Conservation (phyloP, 2,797 vertebrate genomes). For the Psittacula echo region DNA sequence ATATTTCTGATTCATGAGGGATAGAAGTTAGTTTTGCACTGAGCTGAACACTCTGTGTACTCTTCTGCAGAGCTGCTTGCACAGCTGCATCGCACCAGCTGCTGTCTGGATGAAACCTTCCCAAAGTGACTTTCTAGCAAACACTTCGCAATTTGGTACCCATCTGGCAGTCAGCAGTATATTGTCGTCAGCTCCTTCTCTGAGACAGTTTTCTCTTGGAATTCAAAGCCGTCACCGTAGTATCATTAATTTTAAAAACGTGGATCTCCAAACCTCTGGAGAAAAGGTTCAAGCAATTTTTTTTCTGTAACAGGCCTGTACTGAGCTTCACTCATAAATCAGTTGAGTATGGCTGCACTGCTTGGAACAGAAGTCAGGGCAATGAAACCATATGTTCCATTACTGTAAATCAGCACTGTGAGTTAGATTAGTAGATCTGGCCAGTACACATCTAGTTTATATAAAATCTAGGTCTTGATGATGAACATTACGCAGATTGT, state of each 20-base stretch:
- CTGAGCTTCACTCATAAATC: not conserved
- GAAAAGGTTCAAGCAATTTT: not conserved
- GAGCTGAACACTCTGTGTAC: not conserved
- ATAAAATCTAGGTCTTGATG: not conserved
- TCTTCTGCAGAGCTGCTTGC: not conserved
- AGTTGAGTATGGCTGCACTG: not conserved
- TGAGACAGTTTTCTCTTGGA: not conserved
- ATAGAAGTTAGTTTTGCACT: not conserved
- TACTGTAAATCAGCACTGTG: not conserved
- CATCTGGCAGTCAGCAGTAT: slow-evolving; percentile 8
- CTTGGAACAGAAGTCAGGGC: not conserved
- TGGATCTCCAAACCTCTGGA: not conserved
- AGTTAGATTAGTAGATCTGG: not conserved
- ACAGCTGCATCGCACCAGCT: slow-evolving; percentile 37
- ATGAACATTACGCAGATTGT: not conserved
- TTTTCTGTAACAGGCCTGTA: not conserved
- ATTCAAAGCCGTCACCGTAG: not conserved
- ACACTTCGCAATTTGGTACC: not conserved
- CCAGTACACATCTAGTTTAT: not conserved
- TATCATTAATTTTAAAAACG: not conserved
- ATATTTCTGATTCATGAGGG: not conserved
- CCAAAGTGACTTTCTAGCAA: not conserved
- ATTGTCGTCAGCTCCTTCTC: not conserved
- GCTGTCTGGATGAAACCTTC: not conserved
- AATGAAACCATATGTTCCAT: not conserved